These are phyloP conservation scores for Dasysyrphus albostriatus DNA, from an alignment of 2,888 invertebrate genomes.

Conservation along the genomic window DNA sequence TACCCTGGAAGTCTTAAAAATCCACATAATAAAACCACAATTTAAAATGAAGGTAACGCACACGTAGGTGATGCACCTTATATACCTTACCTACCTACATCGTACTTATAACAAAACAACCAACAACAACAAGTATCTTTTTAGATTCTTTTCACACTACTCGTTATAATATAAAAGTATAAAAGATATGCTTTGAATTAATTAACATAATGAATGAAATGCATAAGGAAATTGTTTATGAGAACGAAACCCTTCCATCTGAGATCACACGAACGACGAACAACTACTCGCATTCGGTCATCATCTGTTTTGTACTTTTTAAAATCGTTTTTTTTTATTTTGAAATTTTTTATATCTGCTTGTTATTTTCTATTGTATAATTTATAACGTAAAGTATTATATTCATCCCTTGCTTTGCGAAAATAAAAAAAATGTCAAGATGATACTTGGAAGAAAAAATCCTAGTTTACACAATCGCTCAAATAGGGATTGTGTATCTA, in stretches of 20 bases:
- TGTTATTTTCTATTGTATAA: constrained; percentile 43
- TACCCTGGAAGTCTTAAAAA: constrained; percentile 13
- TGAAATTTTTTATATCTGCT: constrained; percentile 53
- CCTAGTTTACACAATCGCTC: constrained; percentile 51
- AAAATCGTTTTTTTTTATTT: neutral
- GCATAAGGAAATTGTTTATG: constrained; percentile 51
- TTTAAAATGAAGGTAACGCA: constrained; percentile 8
- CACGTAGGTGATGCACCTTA: neutral
- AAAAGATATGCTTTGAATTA: constrained; percentile 26
- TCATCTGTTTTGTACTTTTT: constrained; percentile 55
- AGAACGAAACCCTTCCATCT: constrained; percentile 26
- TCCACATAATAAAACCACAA: constrained; percentile 37
- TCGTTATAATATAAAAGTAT: too few relatives aligned
- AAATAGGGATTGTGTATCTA: constrained; percentile 35
- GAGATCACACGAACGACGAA: constrained; percentile 24
- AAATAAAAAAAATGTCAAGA: constrained; percentile 30
- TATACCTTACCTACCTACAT: too few relatives aligned
- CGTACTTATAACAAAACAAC: neutral
- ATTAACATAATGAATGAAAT: constrained; percentile 55
- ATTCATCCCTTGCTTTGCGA: constrained; percentile 34
- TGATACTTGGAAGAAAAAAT: constrained; percentile 28
- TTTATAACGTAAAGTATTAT: constrained; percentile 37
- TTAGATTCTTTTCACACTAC: constrained; percentile 2
- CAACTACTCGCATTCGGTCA: constrained; percentile 44
- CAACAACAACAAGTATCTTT: neutral